Evolutionary conservation across 2,113 vertebrate genomes (phyloP), one percentile per base, ranked within the genome.

Genomic region (Lamprologus speciosus): DNA sequence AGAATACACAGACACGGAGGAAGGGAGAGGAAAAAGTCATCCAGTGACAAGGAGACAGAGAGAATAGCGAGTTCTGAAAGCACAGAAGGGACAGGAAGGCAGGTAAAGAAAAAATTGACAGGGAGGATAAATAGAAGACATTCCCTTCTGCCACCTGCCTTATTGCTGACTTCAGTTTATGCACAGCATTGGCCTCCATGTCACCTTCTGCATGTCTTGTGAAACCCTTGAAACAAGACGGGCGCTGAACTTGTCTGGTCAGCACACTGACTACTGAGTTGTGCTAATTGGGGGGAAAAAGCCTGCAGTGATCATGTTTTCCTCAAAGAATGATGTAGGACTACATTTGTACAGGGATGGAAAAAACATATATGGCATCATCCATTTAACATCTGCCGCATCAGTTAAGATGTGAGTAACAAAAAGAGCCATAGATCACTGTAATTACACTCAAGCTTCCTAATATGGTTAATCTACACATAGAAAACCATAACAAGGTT

Each of bases 71-170:
- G 89, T 89, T 92, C 80, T 89, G 87, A 94, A 87, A 92, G 90
- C 86, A 90, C 85, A 91, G 92, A 89, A 81, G 88, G 92, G 91
- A 90, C 85, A 54, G 80, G 91, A 80, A 92, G 90, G 88, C 58
- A 86, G 89, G 89, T 85, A 82, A 91, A 91, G 85, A 85, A 84
- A 88, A 85, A 91, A 92, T 88, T 16, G 87, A 90, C 90, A 87
- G 80, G 85, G 65, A 91, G 89, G 92, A 94, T 95, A 91, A 92
- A 91, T 87, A 92, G 90, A 80, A 91, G 90, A 91, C 89, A 91
- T 93, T 94, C 90, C 91, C 87, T 91, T 92, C 94, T 95, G 93
- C 93, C 91, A 94, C 91, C 92, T 94, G 92, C 89, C 90, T 89
- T 89, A 92, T 47, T 90, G 91, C 92, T 90, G 91, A 93, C 94